phyloP scores from a whole-genome alignment of 37 sponge, comb jelly and placozoan species.

The Eunapius fragilis region DNA sequence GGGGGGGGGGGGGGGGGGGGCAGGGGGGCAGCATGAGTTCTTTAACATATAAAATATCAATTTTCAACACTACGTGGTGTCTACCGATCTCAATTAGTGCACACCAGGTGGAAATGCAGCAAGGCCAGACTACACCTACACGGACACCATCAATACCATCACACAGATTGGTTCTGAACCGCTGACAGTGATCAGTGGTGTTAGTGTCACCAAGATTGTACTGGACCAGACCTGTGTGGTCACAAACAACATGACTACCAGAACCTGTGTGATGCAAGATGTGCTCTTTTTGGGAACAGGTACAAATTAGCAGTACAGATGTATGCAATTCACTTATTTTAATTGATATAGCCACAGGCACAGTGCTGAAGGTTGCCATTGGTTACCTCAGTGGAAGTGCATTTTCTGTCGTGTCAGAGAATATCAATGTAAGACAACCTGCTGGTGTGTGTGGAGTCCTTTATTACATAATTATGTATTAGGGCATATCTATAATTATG shows the following conservation, averaged over 20 bases:
- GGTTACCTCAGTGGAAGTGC: background rate
- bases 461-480: no score
- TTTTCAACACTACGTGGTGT: no score
- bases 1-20: no score
- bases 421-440: background rate
- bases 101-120: background rate
- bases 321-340: background rate
- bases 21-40: no score
- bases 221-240: background rate
- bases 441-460: no score
- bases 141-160: background rate
- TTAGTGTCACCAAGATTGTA: background rate
- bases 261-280: conserved; percentile 6
- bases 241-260: background rate
- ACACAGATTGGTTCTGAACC: background rate
- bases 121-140: background rate
- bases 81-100: background rate
- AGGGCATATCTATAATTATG: no score
- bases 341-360: background rate
- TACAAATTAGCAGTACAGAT: background rate
- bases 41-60: no score
- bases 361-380: background rate
- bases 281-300: conserved; percentile 42
- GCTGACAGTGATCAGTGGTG: background rate
- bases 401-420: background rate